A percentile compares a stretch with the other conserved stretches of the same genome.
phyloP scores from a whole-genome alignment of 2,113 vertebrate genomes.

The Ranitomeya imitator region DNA sequence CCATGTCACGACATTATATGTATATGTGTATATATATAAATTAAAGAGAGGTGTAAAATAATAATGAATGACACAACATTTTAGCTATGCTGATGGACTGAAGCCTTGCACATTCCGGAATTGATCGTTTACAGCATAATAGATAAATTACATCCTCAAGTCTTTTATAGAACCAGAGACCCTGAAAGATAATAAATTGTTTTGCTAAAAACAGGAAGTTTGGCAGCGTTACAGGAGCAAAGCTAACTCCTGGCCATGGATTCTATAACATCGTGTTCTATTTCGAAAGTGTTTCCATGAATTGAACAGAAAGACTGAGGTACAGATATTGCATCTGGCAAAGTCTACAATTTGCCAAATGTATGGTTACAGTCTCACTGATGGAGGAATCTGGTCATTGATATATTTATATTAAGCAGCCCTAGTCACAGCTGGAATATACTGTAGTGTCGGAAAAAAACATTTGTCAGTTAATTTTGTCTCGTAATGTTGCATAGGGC shows the following conservation, averaged over 20 bases:
- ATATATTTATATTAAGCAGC: background rate
- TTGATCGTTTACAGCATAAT: conserved; percentile 69
- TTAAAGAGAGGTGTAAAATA: background rate
- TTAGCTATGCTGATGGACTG: background rate
- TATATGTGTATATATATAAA: background rate
- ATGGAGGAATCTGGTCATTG: conserved; percentile 31
- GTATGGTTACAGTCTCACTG: conserved; percentile 66
- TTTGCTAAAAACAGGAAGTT: conserved; percentile 81
- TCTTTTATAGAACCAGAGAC: conserved; percentile 71
- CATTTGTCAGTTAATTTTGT: background rate
- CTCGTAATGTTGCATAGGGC: background rate
- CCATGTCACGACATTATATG: conserved; percentile 9
- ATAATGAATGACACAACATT: background rate
- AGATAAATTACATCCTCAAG: conserved; percentile 69
- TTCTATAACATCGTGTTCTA: conserved; percentile 72
- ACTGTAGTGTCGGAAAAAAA: background rate
- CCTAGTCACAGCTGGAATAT: conserved; percentile 58
- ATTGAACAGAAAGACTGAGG: conserved; percentile 68
- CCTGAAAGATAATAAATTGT: conserved; percentile 75
- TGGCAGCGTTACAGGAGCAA: conserved; percentile 76
- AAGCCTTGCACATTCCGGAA: background rate
- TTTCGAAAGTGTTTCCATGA: conserved; percentile 72
- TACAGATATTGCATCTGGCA: conserved; percentile 73
- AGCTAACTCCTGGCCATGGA: conserved; percentile 74
- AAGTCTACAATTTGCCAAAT: conserved; percentile 65